These are phyloP conservation scores for Coranthus polyacanthus DNA, from an alignment of 2,797 vertebrate genomes.

Conservation along the genomic window DNA sequence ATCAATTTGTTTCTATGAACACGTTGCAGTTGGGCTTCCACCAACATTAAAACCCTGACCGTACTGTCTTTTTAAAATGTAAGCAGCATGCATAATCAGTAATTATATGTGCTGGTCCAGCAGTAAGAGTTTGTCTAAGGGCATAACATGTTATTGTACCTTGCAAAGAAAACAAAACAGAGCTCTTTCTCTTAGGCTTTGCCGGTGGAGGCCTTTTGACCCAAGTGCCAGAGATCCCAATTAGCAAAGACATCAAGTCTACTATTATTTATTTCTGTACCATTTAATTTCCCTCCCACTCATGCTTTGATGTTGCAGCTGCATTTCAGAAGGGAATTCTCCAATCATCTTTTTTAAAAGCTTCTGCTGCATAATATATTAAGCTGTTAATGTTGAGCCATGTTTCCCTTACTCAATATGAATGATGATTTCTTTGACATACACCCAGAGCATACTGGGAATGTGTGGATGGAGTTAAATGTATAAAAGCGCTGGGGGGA, in stretches of 20 bases:
- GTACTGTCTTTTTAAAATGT: no score
- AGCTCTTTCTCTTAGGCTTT: conserved; percentile 26
- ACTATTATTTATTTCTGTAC: conserved; percentile 78
- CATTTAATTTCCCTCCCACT: conserved; percentile 80
- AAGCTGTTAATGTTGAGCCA: conserved; percentile 72
- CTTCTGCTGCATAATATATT: conserved; percentile 74
- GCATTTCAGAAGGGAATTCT: conserved; percentile 76
- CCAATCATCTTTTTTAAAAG: conserved; percentile 77
- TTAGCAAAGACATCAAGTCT: conserved; percentile 80
- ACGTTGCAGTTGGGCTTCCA: not conserved
- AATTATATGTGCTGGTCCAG: not conserved
- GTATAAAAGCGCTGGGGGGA: not conserved
- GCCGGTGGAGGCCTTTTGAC: conserved; percentile 64
- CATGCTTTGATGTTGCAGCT: conserved; percentile 76
- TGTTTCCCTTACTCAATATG: conserved; percentile 49
- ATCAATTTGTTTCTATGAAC: not conserved
- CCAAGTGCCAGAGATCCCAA: conserved; percentile 73
- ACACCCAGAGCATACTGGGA: conserved; percentile 14
- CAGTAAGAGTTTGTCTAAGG: conserved; percentile 8
- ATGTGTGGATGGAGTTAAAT: conserved; percentile 27
- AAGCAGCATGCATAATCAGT: not conserved
- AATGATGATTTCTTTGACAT: conserved; percentile 57
- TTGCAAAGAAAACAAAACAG: conserved; percentile 16
- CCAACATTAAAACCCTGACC: not conserved
- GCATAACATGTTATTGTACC: conserved; percentile 22